phyloP scores from a whole-genome alignment of 2,113 vertebrate genomes.

The Cyprinus carpio region DNA sequence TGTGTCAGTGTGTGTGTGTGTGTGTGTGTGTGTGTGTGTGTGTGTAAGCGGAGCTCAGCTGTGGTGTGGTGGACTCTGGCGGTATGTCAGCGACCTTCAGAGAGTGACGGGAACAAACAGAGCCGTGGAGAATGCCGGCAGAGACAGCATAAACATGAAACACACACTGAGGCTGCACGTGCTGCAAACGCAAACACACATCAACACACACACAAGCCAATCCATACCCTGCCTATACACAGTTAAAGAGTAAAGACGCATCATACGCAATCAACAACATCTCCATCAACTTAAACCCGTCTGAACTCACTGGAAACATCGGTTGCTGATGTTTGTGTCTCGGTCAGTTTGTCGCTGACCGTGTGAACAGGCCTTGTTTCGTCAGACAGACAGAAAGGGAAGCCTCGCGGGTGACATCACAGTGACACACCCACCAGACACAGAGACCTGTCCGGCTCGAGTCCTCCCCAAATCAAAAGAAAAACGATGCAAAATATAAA shows the following conservation, averaged over 20 bases:
- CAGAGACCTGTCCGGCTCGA: not conserved
- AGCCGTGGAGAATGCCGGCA: not conserved
- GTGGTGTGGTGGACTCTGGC: conserved; percentile 8
- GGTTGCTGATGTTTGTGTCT: too few relatives aligned
- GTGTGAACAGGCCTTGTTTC: not conserved
- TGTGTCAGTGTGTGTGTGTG: not conserved
- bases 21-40: not conserved
- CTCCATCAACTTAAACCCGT: not conserved
- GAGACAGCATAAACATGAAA: not conserved
- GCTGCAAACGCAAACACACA: not conserved
- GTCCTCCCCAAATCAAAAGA: too few relatives aligned
- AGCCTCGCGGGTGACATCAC: too few relatives aligned
- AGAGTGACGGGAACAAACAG: not conserved
- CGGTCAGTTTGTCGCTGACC: not conserved
- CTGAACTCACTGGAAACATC: not conserved
- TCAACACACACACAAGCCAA: not conserved
- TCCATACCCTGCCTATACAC: not conserved
- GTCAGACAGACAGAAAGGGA: not conserved
- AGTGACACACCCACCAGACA: too few relatives aligned
- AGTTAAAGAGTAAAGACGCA: not conserved
- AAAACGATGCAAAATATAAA: too few relatives aligned
- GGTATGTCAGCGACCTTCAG: not conserved
- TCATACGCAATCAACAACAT: not conserved
- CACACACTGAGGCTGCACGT: not conserved
- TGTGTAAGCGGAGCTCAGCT: conserved; percentile 7